Evolutionary conservation across 1,140 invertebrate genomes (phyloP), one percentile per base, ranked within the genome.

Genomic region (Cyphomyrmex costatus): DNA sequence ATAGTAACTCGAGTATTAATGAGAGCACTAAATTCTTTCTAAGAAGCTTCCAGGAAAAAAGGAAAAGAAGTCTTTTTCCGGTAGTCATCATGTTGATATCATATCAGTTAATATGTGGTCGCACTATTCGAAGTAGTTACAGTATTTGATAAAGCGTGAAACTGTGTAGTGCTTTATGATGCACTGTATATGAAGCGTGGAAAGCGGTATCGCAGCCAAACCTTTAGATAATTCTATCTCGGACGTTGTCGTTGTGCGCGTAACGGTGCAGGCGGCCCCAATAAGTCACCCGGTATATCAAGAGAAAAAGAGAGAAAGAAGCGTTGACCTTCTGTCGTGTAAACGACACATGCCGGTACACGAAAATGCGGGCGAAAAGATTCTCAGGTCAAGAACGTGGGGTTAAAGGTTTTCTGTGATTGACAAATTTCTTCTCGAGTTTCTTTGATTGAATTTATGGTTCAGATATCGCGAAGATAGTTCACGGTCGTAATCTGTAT

Each of bases 331-430:
- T 79, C 27, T 46, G n/a, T 49, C 46, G 42, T 30, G 49, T 46
- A 46, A 10, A 51, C 79, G 77, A 46, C 6, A 73, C 36, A 85
- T 49, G 46, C 46, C 49, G 53, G 8, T 36, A 56, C 21, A 65
- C 76, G 16, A 88, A 89, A 89, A 88, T 77, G 70, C 87, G 70
- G 70, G 76, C 36, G 33, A 16, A 51, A 30, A 36, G 30, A 33
- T 27, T 12, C 16, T 8, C 33, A 16, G 51, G 63, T 89, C 87
- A 86, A 86, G 77, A 83, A 58, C 87, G 66, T 42, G 77, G 36
- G 77, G 36, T 76, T 84, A 51, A 46, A 33, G 65, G n/a, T 51
- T 66, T 85, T 19, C 61, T n/a, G 2, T 3, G 30, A 0, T 66
- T 21, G 33, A 66, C 63, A 21, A 66, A 51, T 66, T 85, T 53